phyloP scores from a whole-genome alignment of 2,888 invertebrate species.

The Drosophila pseudotakahashii region DNA sequence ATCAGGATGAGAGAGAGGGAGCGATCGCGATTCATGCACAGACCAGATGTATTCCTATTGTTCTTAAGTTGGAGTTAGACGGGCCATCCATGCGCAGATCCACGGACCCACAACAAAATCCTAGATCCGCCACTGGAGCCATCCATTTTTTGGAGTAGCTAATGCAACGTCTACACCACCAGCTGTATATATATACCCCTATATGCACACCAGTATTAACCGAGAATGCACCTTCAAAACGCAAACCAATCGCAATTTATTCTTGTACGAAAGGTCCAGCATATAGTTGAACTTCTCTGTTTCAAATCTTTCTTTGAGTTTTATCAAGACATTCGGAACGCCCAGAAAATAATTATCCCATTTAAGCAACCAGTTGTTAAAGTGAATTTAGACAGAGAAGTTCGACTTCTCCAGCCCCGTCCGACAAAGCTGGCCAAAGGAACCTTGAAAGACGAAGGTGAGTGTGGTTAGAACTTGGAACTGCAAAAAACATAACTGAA shows the following conservation, averaged over 20 bases:
- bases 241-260: too few species aligned
- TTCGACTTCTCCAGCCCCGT: background rate
- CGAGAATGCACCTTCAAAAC: conserved; percentile 7
- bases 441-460: background rate
- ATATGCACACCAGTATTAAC: conserved; percentile 13
- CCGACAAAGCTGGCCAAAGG: background rate
- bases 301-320: background rate
- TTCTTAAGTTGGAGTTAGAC: background rate
- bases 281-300: conserved; percentile 5
- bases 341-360: too few species aligned
- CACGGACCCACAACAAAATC: too few species aligned
- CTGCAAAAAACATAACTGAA: too few species aligned
- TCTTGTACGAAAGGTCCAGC: background rate
- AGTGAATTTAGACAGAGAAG: background rate
- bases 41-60: conserved; percentile 4
- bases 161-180: background rate
- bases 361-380: too few species aligned
- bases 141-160: background rate
- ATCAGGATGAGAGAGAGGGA: conserved; percentile 1
- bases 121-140: too few species aligned
- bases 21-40: background rate
- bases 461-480: background rate
- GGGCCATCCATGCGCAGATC: too few species aligned
- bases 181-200: conserved; percentile 6
- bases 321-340: background rate